Evolutionary conservation across 1,140 invertebrate genomes (phyloP).

Genomic region (Lepidurus apus): DNA sequence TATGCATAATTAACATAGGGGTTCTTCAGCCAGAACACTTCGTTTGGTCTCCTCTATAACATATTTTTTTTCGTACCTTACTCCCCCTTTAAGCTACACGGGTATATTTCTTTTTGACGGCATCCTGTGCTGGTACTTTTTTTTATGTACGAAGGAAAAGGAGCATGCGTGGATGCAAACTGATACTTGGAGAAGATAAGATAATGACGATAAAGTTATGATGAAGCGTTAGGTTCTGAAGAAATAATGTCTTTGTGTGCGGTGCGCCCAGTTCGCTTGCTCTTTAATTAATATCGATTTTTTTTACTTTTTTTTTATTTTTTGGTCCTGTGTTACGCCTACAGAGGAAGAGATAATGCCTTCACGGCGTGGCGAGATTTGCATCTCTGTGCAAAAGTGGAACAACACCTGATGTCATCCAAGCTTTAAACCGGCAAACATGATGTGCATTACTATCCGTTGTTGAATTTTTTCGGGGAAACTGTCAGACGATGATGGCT

Average conservation of each 20-base stretch:
- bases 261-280: not conserved
- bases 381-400: not conserved
- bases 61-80: no score
- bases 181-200: constrained; percentile 5
- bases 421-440: not conserved
- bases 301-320: not conserved
- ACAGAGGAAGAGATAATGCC: not conserved
- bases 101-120: no score
- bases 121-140: not conserved
- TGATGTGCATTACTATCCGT: not conserved
- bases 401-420: not conserved
- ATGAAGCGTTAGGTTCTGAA: not conserved
- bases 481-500: not conserved
- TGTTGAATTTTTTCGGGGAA: not conserved
- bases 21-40: no score
- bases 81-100: no score
- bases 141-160: not conserved
- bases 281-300: not conserved
- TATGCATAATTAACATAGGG: no score
- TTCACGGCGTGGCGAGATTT: not conserved
- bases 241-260: not conserved
- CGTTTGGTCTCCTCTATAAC: no score
- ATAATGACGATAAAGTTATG: not conserved
- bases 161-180: not conserved
- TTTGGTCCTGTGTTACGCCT: not conserved